Base-by-base conservation (phyloP, 2,888 invertebrate genomes). In the Folsomia candida region DNA sequence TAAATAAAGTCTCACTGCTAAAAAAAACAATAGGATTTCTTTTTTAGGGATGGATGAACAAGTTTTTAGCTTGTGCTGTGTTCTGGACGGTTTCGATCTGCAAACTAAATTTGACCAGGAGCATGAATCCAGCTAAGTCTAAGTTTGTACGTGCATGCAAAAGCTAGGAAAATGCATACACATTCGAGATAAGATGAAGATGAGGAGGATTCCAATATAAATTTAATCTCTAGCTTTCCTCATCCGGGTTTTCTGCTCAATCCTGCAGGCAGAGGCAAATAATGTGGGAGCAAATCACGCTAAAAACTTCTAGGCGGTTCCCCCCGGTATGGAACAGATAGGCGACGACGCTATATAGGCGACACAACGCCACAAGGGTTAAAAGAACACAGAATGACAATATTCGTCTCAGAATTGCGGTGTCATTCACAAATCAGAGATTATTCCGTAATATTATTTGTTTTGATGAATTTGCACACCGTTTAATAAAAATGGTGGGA, bases 81-180 rank as follows among this genome's bases (percentile, higher is more conserved):
- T 28, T 68, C 72, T 72, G 72, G 70, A 68, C 67, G 72, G 69
- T 51, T 69, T 72, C 75, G 70, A 75, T 29, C 65, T 29, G 72
- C 72, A 67, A 75, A 75, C 75, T 75, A 72, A 75, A 75, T 69
- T 61, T 65, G 64, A 72, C 68, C 70, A 37, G 61, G 51, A 66
- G 68, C 51, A 62, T 63, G 60, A 63, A 73, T 63, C 65, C 73
- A 60, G 67, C 69, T 67, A 69, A 51, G 54, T 62, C 66, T 51
- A 20, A 54, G 58, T 69, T 51, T 59, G 67, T 54, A 18, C 29
- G 14, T 28, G 9, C 9, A 18, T 9, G 47, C 9, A 47, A 47
- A 11, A 29, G 62, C 20, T 47, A 37, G 22, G 9, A 29, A 28
- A 57, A n/a, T n/a, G n/a, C n/a, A n/a, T n/a, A n/a, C n/a, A n/a